Conservation (phyloP, 2,888 invertebrate species). For the Slavum lentiscoides region DNA sequence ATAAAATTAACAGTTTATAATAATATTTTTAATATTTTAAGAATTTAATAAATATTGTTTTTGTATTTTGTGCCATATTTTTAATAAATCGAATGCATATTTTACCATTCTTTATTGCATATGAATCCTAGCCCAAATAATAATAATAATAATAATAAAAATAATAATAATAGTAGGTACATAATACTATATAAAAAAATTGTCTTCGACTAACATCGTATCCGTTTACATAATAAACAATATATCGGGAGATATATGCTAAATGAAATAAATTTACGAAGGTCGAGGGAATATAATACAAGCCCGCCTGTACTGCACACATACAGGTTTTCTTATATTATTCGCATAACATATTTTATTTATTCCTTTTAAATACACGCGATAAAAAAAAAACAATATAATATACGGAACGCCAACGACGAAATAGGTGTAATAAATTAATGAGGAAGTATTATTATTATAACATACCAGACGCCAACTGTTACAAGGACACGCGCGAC, state of each 20-base stretch:
- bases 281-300: not conserved
- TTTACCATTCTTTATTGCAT: too few species aligned
- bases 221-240: not conserved
- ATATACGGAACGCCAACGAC: not conserved
- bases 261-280: not conserved
- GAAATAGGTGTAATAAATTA: slow-evolving; percentile 33
- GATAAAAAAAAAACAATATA: not conserved
- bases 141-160: too few species aligned
- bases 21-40: too few species aligned
- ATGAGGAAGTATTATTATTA: slow-evolving; percentile 12
- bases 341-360: not conserved
- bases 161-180: too few species aligned
- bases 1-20: too few species aligned
- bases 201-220: too few species aligned
- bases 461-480: not conserved
- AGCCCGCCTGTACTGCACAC: not conserved
- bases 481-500: slow-evolving; percentile 26
- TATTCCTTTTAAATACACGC: not conserved
- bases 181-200: too few species aligned
- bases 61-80: too few species aligned
- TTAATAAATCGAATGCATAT: too few species aligned
- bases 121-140: too few species aligned
- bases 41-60: too few species aligned
- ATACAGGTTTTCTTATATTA: not conserved
- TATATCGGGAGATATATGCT: not conserved